Base-by-base conservation (phyloP, 2,888 invertebrate genomes). In the Lordiphosa fenestrarum region DNA sequence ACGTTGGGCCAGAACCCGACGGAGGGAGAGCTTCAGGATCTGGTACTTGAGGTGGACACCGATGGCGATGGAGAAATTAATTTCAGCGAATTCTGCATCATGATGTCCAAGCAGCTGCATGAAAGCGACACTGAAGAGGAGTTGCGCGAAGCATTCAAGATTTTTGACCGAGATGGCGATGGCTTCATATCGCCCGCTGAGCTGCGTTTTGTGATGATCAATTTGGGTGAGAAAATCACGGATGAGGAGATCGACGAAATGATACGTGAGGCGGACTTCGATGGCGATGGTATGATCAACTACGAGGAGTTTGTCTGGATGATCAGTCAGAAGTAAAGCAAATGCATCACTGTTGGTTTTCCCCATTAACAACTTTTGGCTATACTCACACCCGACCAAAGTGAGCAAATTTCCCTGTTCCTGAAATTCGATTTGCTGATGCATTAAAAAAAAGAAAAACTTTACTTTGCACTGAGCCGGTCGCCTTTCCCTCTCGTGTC, bases 91-190 rank as follows among this genome's bases (percentile, higher is more conserved):
- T 99, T 99, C 92, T 93, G 98, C 85, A 96, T 97, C 86, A 97
- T 99, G 96, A 99, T 99, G 98, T 97, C 98, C 85, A 94, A 97
- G 87, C 98, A 98, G 92, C 97, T 98, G 96, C 97, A 98, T 90
- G 98, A 98, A 91, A 97, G 97, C 53, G 98, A 98, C 91, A 94
- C 96, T 89, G 98, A 98, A 92, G 98, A 98, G 90, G 98, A 98
- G 91, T 97, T 99, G 90, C 94, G 98, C 90, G 85, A 78, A 40
- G 77, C 77, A 6, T 78, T 78, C 12, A 82, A 71, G 50, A 78
- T 78, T 54, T 98, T 98, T 91, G 98, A 98, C 92, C 97, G 98
- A 91, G 98, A 99, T 92, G 98, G 98, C 88, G 98, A 98, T 90
- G 98, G 98, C 81, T 98, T 98, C 92, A 98, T 98, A 90, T 96